phyloP scores from a whole-genome alignment of 2,113 vertebrate species.

The Piliocolobus tephrosceles region DNA sequence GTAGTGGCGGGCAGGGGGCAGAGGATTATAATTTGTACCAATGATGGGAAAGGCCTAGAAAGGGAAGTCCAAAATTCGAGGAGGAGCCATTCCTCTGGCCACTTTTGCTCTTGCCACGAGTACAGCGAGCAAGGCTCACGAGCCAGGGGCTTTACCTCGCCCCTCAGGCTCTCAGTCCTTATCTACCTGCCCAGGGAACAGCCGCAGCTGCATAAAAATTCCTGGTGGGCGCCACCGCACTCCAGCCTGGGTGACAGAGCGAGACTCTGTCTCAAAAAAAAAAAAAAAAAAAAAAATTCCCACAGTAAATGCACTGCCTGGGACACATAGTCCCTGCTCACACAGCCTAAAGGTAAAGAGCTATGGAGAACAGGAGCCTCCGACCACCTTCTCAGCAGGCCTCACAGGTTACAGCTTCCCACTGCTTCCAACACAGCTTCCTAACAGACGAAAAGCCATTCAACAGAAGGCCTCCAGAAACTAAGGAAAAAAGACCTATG shows the following conservation, averaged over 20 bases:
- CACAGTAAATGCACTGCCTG: not conserved
- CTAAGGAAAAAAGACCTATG: not conserved
- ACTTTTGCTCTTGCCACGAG: not conserved
- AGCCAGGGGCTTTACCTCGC: not conserved
- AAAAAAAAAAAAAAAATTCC: not conserved
- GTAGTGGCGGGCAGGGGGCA: not conserved
- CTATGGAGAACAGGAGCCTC: not conserved
- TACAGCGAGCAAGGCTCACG: not conserved
- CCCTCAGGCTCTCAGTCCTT: not conserved
- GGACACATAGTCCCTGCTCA: no score
- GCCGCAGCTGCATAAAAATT: not conserved
- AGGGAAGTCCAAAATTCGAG: not conserved
- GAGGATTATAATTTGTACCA: not conserved
- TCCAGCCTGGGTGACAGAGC: no score
- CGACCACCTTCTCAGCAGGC: not conserved
- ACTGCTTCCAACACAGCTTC: not conserved
- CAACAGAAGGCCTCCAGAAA: not conserved
- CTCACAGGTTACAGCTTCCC: not conserved
- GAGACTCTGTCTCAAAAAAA: no score
- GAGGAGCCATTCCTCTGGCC: not conserved
- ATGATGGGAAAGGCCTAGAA: not conserved
- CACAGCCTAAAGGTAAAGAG: not conserved
- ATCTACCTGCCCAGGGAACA: not conserved
- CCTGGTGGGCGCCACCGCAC: not conserved
- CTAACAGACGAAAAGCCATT: not conserved